These are phyloP conservation scores for Pentalonia nigronervosa DNA, from an alignment of 1,140 invertebrate species.

Conservation along the genomic window DNA sequence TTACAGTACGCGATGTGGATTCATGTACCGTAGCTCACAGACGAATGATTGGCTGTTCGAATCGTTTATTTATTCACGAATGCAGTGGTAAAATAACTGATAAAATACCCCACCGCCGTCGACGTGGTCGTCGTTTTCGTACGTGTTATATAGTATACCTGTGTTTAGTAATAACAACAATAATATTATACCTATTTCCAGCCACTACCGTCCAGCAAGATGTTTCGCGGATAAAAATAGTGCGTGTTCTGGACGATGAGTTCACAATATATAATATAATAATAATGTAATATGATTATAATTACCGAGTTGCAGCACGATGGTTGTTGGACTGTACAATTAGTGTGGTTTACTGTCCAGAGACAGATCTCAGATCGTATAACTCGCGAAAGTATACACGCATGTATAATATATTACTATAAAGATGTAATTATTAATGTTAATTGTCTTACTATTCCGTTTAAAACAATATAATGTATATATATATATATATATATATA, in stretches of 20 bases:
- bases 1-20: not conserved
- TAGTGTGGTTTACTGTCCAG: conserved; percentile 3
- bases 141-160: no score
- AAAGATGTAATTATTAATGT: conserved; percentile 2
- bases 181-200: not conserved
- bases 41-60: not conserved
- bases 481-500: not conserved
- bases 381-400: not conserved
- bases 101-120: not conserved
- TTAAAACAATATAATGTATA: not conserved
- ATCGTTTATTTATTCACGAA: not conserved
- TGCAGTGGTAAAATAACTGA: not conserved
- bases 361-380: not conserved
- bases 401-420: not conserved
- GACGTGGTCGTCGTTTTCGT: not conserved
- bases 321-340: not conserved
- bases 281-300: not conserved
- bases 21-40: not conserved
- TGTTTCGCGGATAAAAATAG: not conserved
- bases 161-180: not conserved
- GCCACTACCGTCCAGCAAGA: not conserved
- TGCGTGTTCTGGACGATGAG: not conserved
- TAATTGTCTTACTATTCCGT: not conserved
- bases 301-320: not conserved
- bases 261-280: not conserved